Base-by-base conservation (phyloP, 2,797 vertebrate species). In the Epinephelus malabaricus region DNA sequence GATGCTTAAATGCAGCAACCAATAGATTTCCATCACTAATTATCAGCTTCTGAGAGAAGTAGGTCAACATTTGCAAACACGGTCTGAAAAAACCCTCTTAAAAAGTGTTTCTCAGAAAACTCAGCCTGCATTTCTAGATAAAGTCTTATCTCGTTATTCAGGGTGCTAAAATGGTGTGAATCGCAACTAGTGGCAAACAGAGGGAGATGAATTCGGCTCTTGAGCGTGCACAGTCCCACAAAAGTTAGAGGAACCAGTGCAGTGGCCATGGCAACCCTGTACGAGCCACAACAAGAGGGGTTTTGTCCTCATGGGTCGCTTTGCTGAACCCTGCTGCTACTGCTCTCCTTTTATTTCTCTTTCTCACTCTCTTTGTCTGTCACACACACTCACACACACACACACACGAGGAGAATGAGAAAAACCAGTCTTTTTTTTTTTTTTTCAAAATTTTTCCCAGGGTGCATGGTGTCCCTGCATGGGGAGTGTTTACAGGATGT, bases 401-500 rank as follows among this genome's bases (percentile, higher is more conserved):
- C 12, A 69, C 34, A 55, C 9, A n/a, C 9, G 2, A 7, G 34
- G 34, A 34, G 34, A 34, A 51, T 11, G 23, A 40, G 25, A 30
- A 30, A 58, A 62, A 66, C 27, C 49, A 75, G 46, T 18, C 38
- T 38, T 25, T 62, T 19, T 60, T n/a, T 55, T 63, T 63, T 55
- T 72, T 71, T 65, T 53, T 49, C 74, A n/a, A 5, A 25, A 25
- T 73, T 85, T 86, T 85, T 88, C 84, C 81, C 90, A 86, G 78
- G 86, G 83, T 90, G 85, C 82, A 81, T 46, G 38, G 82, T 90
- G 90, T 91, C 90, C 88, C 89, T 89, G 86, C 86, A 88, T 82
- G 84, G 87, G 84, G 87, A 92, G 86, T 95, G 94, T 95, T 95
- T 95, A 92, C 92, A 92, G 92, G 93, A 95, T 93, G 93, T 95